Base-by-base conservation (phyloP, 1,140 invertebrate species). In the Proctacanthus coquilletti region DNA sequence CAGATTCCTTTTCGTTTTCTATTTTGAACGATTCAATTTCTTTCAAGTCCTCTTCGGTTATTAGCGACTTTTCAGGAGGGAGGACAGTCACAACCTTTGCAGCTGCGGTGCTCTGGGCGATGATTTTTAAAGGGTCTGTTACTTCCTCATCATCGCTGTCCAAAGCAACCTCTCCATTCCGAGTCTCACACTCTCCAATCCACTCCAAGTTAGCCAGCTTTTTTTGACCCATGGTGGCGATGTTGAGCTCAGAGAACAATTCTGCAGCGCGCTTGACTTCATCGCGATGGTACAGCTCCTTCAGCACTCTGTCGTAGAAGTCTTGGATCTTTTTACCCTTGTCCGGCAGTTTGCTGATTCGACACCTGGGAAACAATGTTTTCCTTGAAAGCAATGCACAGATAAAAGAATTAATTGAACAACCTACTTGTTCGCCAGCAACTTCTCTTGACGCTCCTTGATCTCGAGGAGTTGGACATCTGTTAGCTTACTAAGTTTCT, bases 71-170 rank as follows among this genome's bases (percentile, higher is more conserved):
- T 34, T 69, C 65, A 5, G 68, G 61, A 41, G 59, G 50, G 30
- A 72, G 15, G 10, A 68, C 49, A 47, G 68, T 68, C 3, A 76
- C 52, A 50, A 66, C 70, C 40, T 74, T 73, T 39, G 73, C 69
- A 39, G 71, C 64, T 40, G 62, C 53, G 38, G 66, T 71, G 30
- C 53, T 68, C 48, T 77, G 69, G 25, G 72, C 75, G 20, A 82
- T 54, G 45, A 82, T 71, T 44, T 69, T 70, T 40, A 80, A 50
- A 1, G 74, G 68, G 62, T 80, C 70, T 42, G 69, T 66, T 34
- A 75, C 72, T 21, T 66, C 62, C 48, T 74, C 70, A 50, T 76
- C 74, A 47, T 77, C 75, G 14, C 72, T 76, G 45, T 77, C 72
- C 14, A 76, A 45, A 40, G 70, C 57, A 32, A 56, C 47, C 4